A percentile compares a stretch with the other conserved stretches of the same genome.
Evolutionary conservation across 2,113 vertebrate genomes (phyloP).

Genomic region (Piaya cayana): DNA sequence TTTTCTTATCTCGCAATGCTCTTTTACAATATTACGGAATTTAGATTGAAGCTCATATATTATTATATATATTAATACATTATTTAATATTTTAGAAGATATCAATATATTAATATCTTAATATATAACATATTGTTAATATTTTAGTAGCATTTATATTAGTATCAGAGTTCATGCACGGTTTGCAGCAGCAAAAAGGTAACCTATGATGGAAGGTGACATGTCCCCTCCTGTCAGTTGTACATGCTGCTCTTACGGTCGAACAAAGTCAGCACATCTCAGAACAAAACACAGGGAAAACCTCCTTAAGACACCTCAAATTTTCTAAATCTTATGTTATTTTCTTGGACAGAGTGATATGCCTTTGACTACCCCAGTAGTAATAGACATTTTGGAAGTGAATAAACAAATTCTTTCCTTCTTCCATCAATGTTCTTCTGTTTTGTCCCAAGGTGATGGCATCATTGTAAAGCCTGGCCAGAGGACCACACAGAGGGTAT

Average conservation of each 20-base stretch:
- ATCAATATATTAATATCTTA: not conserved
- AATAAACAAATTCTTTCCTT: not conserved
- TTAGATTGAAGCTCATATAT: not conserved
- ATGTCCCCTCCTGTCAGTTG: not conserved
- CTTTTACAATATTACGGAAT: not conserved
- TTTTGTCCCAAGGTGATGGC: not conserved
- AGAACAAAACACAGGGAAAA: not conserved
- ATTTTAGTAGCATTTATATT: not conserved
- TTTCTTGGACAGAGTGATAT: not conserved
- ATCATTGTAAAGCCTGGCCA: not conserved
- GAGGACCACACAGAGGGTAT: fast-evolving
- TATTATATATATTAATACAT: not conserved
- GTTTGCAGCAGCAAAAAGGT: not conserved
- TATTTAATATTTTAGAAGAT: not conserved
- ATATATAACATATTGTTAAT: not conserved
- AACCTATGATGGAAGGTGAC: not conserved
- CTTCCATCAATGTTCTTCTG: not conserved
- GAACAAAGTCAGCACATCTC: not conserved
- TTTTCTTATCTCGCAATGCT: not conserved
- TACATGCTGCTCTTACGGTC: not conserved
- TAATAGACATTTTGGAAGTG: not conserved
- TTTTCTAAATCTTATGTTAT: not conserved
- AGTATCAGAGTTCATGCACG: not conserved
- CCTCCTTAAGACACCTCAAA: not conserved
- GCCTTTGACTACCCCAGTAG: not conserved